These are phyloP conservation scores for Plumapathes pennacea DNA, from an alignment of 92 coral and sea anemone species.

Conservation along the genomic window DNA sequence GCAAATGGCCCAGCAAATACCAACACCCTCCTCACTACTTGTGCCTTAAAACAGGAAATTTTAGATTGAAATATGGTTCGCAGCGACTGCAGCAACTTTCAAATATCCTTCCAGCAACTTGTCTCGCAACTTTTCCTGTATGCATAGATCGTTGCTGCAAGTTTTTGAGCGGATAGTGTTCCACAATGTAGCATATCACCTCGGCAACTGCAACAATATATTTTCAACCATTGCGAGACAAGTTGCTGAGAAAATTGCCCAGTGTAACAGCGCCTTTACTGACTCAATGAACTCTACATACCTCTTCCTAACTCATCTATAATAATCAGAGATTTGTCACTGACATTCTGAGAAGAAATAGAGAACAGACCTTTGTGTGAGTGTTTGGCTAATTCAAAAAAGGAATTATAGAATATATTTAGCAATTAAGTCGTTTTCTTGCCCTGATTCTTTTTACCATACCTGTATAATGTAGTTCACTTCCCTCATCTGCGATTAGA, in stretches of 20 bases:
- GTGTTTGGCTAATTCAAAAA: neutral
- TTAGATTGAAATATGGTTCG: neutral
- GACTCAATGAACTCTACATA: conserved; percentile 9
- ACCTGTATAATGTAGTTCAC: conserved; percentile 94
- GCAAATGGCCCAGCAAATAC: conserved; percentile 89
- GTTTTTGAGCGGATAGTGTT: no score
- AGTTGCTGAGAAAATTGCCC: no score
- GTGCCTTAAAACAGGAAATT: conserved; percentile 61
- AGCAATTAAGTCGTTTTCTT: neutral
- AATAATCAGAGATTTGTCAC: conserved; percentile 78
- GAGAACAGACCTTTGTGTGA: neutral
- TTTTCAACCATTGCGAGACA: no score
- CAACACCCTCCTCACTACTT: conserved; percentile 98
- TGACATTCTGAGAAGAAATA: conserved; percentile 54
- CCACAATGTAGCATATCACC: no score
- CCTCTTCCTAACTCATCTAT: conserved; percentile 98
- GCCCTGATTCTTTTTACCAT: neutral
- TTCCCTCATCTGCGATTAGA: conserved; percentile 82
- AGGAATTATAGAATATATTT: neutral
- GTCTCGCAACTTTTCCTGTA: no score
- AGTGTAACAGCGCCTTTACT: no score
- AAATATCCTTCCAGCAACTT: no score
- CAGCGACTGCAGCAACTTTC: no score
- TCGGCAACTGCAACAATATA: no score
- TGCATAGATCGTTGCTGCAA: no score